These are phyloP conservation scores for Gallinago jamesoni DNA, from an alignment of 2,113 vertebrate species.

Conservation along the genomic window DNA sequence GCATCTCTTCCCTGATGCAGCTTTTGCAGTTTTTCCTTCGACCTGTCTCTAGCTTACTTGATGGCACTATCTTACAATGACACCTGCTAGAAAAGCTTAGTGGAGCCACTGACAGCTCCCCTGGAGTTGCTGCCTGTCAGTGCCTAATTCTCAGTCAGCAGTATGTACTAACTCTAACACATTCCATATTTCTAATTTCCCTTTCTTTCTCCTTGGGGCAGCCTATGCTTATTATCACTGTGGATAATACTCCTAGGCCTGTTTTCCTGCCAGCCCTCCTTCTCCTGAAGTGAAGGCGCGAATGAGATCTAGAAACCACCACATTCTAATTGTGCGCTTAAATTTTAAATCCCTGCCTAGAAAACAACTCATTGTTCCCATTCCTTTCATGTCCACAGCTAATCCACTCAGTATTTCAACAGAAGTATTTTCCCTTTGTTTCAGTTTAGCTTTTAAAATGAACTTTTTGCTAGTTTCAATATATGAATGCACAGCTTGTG, in stretches of 20 bases:
- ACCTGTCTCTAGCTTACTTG: neutral
- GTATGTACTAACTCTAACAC: neutral
- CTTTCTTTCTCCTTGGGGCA: neutral
- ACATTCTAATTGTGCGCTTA: neutral
- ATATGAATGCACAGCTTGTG: neutral
- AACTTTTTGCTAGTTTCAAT: neutral
- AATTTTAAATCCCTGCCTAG: constrained; percentile 25
- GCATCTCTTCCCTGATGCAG: neutral
- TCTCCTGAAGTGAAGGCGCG: constrained; percentile 13
- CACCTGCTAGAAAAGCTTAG: constrained; percentile 6
- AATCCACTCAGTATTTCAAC: constrained; percentile 6
- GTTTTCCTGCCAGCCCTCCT: neutral
- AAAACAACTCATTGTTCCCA: neutral
- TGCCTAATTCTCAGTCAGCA: neutral
- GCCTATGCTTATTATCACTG: neutral
- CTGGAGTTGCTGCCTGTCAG: neutral
- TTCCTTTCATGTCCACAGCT: neutral
- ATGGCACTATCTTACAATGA: neutral
- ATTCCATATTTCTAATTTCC: neutral
- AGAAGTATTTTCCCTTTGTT: neutral
- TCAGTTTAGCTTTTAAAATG: constrained; percentile 1
- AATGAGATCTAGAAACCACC: constrained; percentile 19
- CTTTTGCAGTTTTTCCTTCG: neutral
- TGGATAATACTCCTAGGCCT: neutral
- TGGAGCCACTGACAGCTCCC: neutral